A percentile compares a stretch with the other conserved stretches of the same genome.
Conservation (phyloP, 1,140 invertebrate genomes). For the Aphaenogaster rudis region DNA sequence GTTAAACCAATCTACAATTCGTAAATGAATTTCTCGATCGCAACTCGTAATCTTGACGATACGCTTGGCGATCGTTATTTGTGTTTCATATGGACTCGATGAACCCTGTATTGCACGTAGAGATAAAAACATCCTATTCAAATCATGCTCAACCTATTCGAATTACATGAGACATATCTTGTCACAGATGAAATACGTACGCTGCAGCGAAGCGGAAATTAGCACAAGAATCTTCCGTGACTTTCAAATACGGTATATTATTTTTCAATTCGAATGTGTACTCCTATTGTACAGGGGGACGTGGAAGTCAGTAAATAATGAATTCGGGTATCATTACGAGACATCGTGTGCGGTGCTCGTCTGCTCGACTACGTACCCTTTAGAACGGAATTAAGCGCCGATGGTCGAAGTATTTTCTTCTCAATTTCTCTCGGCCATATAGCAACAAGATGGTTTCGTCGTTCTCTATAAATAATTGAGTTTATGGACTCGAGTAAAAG, state of each 20-base stretch:
- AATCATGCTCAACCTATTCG: background rate
- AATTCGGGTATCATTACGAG: constrained; percentile 28
- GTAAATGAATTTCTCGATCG: constrained; percentile 46
- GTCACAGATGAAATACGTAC: background rate
- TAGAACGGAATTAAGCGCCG: constrained; percentile 4
- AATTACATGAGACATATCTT: constrained; percentile 1
- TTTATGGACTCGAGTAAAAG: constrained; percentile 67
- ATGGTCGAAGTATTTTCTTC: constrained; percentile 44
- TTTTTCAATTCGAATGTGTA: background rate
- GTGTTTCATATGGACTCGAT: background rate
- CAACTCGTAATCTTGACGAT: constrained; percentile 7
- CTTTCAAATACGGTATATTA: background rate
- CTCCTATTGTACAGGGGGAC: background rate
- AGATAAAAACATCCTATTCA: constrained; percentile 2
- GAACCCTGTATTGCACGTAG: background rate
- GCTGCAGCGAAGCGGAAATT: background rate
- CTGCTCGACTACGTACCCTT: background rate
- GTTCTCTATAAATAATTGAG: constrained; percentile 72
- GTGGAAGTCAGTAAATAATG: background rate
- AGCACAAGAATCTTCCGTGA: background rate
- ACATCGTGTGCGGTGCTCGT: background rate
- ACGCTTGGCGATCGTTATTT: background rate
- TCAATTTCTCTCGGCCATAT: constrained; percentile 47
- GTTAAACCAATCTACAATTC: constrained; percentile 33
- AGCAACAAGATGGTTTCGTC: constrained; percentile 26